Evolutionary conservation across 2,888 invertebrate genomes (phyloP), one percentile per base, ranked within the genome.

Genomic region (Diloba caeruleocephala): DNA sequence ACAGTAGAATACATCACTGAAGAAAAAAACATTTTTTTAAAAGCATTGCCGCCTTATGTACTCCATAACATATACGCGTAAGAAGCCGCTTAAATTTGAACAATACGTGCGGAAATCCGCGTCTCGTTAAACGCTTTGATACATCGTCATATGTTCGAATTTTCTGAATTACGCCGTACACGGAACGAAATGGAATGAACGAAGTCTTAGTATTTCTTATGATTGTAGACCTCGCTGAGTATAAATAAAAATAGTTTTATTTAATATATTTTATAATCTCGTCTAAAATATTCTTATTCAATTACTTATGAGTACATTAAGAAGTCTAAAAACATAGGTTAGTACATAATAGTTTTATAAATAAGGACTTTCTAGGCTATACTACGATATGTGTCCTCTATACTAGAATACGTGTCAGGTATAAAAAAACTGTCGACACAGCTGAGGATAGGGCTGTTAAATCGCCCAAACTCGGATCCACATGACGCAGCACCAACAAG

Each of bases 401-500:
- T 53, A 31, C 64, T 76, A 8, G 73, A 21, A 59, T 80, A 79
- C 23, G 61, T 64, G 45, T 87, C 84, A 2, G 79, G 66, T 21
- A 84, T 77, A 58, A 92, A 90, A 23, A 81, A 83, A 49, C 81
- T 88, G 38, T 92, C 90, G 33, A 92, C 80, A 63, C 91, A 92
- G 13, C 81, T 78, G 1, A 91, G 65, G 38, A 92, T 79, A 3
- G 90, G 90, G 49, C 89, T 92, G 56, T 89, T 88, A 57, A 92
- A 90, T 50, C 76, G 79, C 9, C 92, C 82, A 5, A 81, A 79
- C 45, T 80, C 75, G 1, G 85, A 76, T 6, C 91, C 90, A 41
- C 92, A 92, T 0, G 90, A 84, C 0, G 88, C 90, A 28, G 88
- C 89, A 1, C 92, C 92, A 19, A 90, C 43, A 8, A 92, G 23